Percentiles rank a stretch among this genome's conserved stretches.
phyloP scores from a whole-genome alignment of 2,888 invertebrate species.

The Congeria kusceri region DNA sequence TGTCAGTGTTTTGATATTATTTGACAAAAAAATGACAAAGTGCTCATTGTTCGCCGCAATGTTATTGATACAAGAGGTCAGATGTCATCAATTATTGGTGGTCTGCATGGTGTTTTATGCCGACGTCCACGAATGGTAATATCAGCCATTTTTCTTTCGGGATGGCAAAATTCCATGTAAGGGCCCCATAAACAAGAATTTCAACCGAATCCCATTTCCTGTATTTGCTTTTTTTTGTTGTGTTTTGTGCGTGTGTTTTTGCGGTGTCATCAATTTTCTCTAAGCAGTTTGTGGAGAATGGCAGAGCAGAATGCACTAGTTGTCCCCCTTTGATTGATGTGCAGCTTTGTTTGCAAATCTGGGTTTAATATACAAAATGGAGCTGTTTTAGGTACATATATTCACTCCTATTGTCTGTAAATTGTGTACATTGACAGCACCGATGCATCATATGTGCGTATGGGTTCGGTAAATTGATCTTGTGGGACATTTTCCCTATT shows the following conservation, averaged over 20 bases:
- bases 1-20: constrained; percentile 1
- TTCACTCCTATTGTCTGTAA: too few species aligned
- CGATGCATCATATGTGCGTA: too few species aligned
- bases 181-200: neutral
- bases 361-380: too few species aligned
- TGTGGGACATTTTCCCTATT: too few species aligned
- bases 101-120: neutral
- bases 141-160: neutral
- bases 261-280: constrained; percentile 1
- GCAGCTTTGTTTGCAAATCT: too few species aligned
- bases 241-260: neutral
- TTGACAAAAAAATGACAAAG: constrained; percentile 3
- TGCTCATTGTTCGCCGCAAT: neutral
- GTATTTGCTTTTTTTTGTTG: constrained; percentile 1
- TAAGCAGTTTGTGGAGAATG: too few species aligned
- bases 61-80: neutral
- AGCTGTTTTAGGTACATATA: too few species aligned
- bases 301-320: too few species aligned
- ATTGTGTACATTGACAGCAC: too few species aligned
- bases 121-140: neutral
- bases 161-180: neutral
- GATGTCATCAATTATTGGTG: constrained; percentile 2
- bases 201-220: neutral
- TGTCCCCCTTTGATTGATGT: too few species aligned
- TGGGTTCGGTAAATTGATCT: too few species aligned